Conservation (phyloP, 2,113 vertebrate species). For the Oreotrochilus melanogaster region DNA sequence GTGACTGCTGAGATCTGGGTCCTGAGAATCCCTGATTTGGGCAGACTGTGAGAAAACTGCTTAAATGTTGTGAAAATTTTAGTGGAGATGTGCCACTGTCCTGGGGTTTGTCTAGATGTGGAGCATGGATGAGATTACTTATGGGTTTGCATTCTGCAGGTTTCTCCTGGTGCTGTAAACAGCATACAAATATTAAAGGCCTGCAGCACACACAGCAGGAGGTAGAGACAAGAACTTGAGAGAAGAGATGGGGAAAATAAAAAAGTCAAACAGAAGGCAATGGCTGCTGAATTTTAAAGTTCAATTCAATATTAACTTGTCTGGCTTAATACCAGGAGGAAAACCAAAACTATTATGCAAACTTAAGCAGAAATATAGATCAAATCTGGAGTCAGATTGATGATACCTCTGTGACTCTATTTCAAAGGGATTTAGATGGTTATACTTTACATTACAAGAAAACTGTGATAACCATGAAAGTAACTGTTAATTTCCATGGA, state of each 20-base stretch:
- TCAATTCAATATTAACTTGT: background rate
- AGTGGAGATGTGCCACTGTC: background rate
- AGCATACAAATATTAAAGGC: background rate
- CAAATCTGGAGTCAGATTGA: constrained; percentile 7
- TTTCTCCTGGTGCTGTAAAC: background rate
- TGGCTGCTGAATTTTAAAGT: background rate
- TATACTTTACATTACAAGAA: background rate
- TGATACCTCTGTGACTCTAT: constrained; percentile 11
- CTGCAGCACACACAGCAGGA: background rate
- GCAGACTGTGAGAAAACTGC: background rate
- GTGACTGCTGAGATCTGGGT: background rate
- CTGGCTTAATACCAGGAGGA: background rate
- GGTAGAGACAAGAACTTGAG: background rate
- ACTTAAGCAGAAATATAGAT: constrained; percentile 8
- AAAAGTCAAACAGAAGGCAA: background rate
- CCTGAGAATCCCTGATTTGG: background rate
- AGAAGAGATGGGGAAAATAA: background rate
- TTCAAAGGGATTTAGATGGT: constrained; percentile 26
- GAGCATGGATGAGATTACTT: background rate
- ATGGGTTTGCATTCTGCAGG: background rate
- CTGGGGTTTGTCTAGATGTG: background rate
- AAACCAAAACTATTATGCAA: constrained; percentile 3
- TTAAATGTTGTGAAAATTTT: fast-evolving
- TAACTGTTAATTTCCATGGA: constrained; percentile 67
- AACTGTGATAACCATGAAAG: constrained; percentile 37